Evolutionary conservation across 1,140 invertebrate genomes (phyloP).

Genomic region (Heliconius congener): DNA sequence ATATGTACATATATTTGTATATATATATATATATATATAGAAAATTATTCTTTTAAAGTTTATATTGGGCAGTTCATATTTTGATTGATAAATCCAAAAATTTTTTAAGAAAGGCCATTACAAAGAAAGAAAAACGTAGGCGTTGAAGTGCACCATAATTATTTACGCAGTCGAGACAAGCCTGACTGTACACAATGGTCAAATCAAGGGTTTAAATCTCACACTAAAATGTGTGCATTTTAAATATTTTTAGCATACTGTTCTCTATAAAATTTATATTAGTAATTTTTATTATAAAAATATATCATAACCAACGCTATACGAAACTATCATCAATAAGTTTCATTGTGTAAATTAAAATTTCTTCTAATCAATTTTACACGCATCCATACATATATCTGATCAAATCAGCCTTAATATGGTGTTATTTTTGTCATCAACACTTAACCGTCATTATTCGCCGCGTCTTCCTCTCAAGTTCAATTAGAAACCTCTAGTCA

Average conservation of each 20-base stretch:
- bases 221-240: not conserved
- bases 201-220: not conserved
- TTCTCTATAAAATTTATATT: too few relatives aligned
- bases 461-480: slow-evolving; percentile 18
- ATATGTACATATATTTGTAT: too few relatives aligned
- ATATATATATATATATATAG: not conserved
- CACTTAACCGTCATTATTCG: slow-evolving; percentile 37
- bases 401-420: not conserved
- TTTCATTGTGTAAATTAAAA: not conserved
- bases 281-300: not conserved
- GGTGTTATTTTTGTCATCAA: slow-evolving; percentile 47
- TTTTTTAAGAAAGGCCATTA: not conserved
- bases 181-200: not conserved
- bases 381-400: not conserved
- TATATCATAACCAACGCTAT: not conserved
- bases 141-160: not conserved
- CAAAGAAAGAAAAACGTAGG: not conserved
- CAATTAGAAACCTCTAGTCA: slow-evolving; percentile 38
- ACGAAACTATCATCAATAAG: not conserved
- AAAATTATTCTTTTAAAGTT: not conserved
- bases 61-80: not conserved
- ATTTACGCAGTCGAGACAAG: not conserved
- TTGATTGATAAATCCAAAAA: not conserved
- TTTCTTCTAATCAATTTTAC: not conserved
- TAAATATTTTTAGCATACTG: too few relatives aligned